Evolutionary conservation across 1,140 invertebrate genomes (phyloP).

Genomic region (Asobara japonica): DNA sequence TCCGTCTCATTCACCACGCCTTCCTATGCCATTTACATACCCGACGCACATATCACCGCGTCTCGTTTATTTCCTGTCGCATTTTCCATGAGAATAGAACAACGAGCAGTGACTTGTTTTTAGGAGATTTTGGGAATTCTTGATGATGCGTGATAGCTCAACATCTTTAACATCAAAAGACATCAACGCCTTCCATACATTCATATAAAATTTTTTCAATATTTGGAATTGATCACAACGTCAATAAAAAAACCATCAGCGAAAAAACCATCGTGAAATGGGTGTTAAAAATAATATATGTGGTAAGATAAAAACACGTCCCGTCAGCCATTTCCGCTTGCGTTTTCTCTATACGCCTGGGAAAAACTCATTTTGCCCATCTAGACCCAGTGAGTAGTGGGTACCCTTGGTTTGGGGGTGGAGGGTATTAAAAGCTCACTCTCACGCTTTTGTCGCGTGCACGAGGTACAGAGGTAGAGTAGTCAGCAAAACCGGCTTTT

Average conservation of each 20-base stretch:
- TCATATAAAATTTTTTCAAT: background rate
- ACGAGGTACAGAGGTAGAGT: background rate
- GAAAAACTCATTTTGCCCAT: conserved; percentile 55
- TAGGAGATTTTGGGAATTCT: too few species aligned
- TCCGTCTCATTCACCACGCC: background rate
- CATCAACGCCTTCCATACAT: too few species aligned
- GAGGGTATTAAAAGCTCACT: conserved; percentile 49
- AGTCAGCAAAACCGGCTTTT: conserved; percentile 58
- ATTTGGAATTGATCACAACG: background rate
- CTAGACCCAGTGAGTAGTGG: background rate
- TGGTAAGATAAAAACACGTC: conserved; percentile 5
- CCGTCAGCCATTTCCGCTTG: conserved; percentile 14
- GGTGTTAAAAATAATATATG: conserved; percentile 11
- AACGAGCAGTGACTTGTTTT: conserved; percentile 47
- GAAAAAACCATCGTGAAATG: background rate
- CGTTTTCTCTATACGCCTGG: conserved; percentile 22
- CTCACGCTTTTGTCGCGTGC: conserved; percentile 32
- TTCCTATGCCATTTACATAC: conserved; percentile 38
- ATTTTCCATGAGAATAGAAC: conserved; percentile 61
- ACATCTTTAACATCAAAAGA: too few species aligned
- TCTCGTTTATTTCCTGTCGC: conserved; percentile 61
- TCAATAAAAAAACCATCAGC: background rate
- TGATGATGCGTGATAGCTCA: too few species aligned
- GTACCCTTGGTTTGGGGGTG: conserved; percentile 25
- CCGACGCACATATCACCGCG: conserved; percentile 44